These are phyloP conservation scores for Sphaeridia pumilis DNA, from an alignment of 2,888 invertebrate genomes.

Conservation along the genomic window DNA sequence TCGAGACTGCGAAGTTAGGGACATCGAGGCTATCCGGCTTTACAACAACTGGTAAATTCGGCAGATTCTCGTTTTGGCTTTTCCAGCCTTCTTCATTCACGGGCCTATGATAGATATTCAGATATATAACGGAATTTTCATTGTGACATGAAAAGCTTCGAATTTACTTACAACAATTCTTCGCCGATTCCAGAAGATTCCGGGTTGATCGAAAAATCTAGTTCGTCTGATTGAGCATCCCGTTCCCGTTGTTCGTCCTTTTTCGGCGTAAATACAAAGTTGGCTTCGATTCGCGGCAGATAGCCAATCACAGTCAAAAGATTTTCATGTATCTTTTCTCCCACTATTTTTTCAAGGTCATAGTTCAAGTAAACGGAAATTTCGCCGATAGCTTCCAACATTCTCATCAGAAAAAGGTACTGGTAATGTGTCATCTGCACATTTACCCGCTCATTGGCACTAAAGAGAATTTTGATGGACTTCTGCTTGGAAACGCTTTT, in stretches of 20 bases:
- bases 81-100: conserved; percentile 11
- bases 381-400: conserved; percentile 69
- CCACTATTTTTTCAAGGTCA: conserved; percentile 60
- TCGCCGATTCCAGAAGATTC: conserved; percentile 66
- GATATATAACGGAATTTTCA: background rate
- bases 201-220: conserved; percentile 45
- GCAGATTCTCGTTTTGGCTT: background rate
- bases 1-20: background rate
- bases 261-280: conserved; percentile 29
- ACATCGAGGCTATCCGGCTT: conserved; percentile 5
- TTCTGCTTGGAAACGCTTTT: conserved; percentile 19
- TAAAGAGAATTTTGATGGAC: conserved; percentile 66
- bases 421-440: conserved; percentile 90
- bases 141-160: background rate
- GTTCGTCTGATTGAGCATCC: too few relatives aligned
- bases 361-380: conserved; percentile 63
- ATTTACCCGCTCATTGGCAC: conserved; percentile 71
- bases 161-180: conserved; percentile 13
- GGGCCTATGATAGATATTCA: background rate
- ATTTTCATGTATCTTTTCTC: conserved; percentile 40
- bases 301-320: conserved; percentile 29
- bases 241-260: conserved; percentile 47
- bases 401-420: conserved; percentile 71
- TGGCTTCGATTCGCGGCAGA: conserved; percentile 33
- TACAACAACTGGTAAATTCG: background rate